Evolutionary conservation across 2,113 vertebrate species (phyloP).

Genomic region (Spilogale gracilis): DNA sequence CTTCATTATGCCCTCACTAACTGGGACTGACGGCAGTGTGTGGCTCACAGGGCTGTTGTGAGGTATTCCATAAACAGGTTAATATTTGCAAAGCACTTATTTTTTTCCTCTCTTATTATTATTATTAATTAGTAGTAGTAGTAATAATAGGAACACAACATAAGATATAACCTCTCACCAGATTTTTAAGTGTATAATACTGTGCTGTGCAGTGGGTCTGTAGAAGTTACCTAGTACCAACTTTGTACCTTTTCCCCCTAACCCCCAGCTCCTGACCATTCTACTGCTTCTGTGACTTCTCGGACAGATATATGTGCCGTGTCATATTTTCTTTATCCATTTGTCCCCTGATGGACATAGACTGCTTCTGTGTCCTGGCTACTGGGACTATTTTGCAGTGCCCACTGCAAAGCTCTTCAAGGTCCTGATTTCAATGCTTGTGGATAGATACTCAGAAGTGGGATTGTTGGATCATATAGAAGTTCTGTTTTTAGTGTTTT

Average conservation of each 20-base stretch:
- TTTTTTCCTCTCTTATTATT: background rate
- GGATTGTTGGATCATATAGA: no score
- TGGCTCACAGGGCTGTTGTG: fast-evolving
- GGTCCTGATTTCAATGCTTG: background rate
- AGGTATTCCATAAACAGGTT: background rate
- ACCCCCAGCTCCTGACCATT: background rate
- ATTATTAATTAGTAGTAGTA: no score
- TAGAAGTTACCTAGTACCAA: background rate
- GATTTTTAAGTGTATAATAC: background rate
- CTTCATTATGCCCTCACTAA: background rate
- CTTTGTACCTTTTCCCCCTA: no score
- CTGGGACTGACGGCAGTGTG: no score
- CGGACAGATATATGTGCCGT: background rate
- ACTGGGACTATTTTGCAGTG: background rate
- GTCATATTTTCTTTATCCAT: no score
- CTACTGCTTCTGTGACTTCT: background rate
- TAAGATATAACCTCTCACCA: background rate
- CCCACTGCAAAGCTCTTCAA: background rate
- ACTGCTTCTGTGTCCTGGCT: background rate
- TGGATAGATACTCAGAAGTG: background rate
- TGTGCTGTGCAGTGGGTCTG: background rate
- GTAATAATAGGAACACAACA: no score
- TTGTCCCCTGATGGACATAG: background rate
- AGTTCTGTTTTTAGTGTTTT: background rate
- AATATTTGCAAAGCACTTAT: background rate